Conservation (phyloP, 2,888 invertebrate genomes). For the Ophion slaviceki region DNA sequence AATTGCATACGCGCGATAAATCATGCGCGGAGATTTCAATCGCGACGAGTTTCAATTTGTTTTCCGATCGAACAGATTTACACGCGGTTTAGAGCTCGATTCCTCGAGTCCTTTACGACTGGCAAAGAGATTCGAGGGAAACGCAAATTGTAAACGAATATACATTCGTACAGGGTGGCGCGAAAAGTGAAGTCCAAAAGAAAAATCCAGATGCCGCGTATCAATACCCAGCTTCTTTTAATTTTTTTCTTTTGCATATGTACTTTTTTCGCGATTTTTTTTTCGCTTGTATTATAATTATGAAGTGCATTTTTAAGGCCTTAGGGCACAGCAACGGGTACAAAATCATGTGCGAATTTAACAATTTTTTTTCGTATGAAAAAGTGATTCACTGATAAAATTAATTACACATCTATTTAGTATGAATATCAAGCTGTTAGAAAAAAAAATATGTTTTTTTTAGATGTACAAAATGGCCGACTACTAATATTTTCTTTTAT, state of each 20-base stretch:
- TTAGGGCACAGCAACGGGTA: too few relatives aligned
- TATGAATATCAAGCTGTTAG: too few relatives aligned
- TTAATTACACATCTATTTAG: too few relatives aligned
- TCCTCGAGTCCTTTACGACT: constrained; percentile 12
- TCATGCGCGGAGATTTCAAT: constrained; percentile 51
- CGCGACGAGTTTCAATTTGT: constrained; percentile 44
- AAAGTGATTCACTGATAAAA: too few relatives aligned
- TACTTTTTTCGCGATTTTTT: not conserved
- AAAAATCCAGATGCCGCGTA: not conserved
- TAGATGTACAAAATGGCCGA: too few relatives aligned
- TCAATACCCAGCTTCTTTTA: not conserved
- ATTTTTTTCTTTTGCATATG: not conserved
- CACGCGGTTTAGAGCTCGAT: not conserved
- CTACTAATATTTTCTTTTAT: too few relatives aligned
- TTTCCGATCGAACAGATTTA: not conserved
- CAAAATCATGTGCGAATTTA: too few relatives aligned
- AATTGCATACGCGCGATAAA: constrained; percentile 29
- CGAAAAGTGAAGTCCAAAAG: not conserved
- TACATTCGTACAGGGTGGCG: not conserved
- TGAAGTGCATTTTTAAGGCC: not conserved
- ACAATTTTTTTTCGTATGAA: too few relatives aligned
- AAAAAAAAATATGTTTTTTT: too few relatives aligned
- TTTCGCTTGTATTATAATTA: not conserved
- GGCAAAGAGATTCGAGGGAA: constrained; percentile 22
- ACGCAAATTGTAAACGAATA: constrained; percentile 8